A percentile compares a stretch with the other conserved stretches of the same genome.
These are phyloP conservation scores for Microchirus variegatus DNA, from an alignment of 2,797 vertebrate species.

Conservation along the genomic window DNA sequence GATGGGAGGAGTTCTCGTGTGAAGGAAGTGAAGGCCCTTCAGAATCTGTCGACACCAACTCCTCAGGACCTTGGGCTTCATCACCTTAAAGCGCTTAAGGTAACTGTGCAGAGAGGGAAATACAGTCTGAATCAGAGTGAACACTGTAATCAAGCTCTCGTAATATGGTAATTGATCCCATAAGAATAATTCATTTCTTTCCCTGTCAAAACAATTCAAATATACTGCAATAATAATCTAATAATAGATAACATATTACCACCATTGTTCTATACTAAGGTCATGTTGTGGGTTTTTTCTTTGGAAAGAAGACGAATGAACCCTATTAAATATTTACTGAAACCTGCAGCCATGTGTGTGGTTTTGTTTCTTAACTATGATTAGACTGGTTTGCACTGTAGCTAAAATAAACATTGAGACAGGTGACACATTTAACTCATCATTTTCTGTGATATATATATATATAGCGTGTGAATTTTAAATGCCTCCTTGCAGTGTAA, in stretches of 20 bases:
- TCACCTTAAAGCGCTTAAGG: constrained; percentile 96
- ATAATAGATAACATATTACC: not conserved
- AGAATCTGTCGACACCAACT: constrained; percentile 97
- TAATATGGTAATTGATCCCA: not conserved
- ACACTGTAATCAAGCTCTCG: not conserved
- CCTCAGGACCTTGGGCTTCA: constrained; percentile 96
- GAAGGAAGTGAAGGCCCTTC: constrained; percentile 95
- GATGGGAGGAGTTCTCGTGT: constrained; percentile 94
- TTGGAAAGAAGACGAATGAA: not conserved
- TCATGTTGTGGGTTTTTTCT: not conserved
- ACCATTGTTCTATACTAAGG: not conserved
- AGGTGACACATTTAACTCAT: too few relatives aligned
- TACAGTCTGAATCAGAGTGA: not conserved
- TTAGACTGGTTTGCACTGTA: too few relatives aligned
- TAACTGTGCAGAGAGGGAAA: constrained; percentile 79
- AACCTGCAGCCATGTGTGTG: not conserved
- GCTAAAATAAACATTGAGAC: too few relatives aligned
- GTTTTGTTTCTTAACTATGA: too few relatives aligned
- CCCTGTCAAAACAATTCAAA: not conserved
- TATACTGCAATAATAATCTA: not conserved
- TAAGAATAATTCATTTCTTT: not conserved
- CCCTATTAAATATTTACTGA: constrained; percentile 12
- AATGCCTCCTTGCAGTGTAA: too few relatives aligned
- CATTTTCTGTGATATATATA: not conserved
- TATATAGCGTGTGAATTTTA: too few relatives aligned